Base-by-base conservation (phyloP, 2,888 invertebrate species). In the Acrobasis suavella region DNA sequence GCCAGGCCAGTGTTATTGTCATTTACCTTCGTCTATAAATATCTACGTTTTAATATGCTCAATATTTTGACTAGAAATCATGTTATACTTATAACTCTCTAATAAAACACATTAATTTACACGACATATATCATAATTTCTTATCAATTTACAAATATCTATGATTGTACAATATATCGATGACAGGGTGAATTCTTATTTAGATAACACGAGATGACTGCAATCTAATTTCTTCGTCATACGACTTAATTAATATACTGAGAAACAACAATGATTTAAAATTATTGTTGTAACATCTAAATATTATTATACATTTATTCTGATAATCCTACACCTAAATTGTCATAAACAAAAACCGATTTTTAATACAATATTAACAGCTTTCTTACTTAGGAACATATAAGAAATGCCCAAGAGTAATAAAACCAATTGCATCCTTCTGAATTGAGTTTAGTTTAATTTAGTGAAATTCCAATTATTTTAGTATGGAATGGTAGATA, bases 51-150 rank as follows among this genome's bases (percentile, higher is more conserved):
- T 86, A 87, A 89, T 91, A 90, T 89, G 91, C 86, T 92, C 89
- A 89, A 91, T 91, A 90, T 88, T 91, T 91, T 93, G 93, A 93
- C 93, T 93, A 93, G 93, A 93, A 92, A 91, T 89, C 91, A 89
- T 91, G 88, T 89, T 89, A 86, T 86, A 88, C 83, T 87, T 85
- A 87, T 87, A 89, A 89, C 80, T 85, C 83, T 88, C 87, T 89
- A 91, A 89, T 84, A 89, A 89, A 89, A 90, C 88, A 86, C 86
- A 87, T 81, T 82, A 83, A 87, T 91, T 85, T 91, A 91, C 91
- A 91, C 77, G 78, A 80, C 86, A 88, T 89, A 90, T 89, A 89
- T 85, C 87, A 88, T 85, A 84, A 86, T 86, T 87, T 87, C 84
- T 85, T 87, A 87, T 86, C 81, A 76, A 88, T 90, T 88, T 90